These are phyloP conservation scores for Mormyrops boulengeri DNA, from an alignment of 2,797 vertebrate genomes.

Conservation along the genomic window DNA sequence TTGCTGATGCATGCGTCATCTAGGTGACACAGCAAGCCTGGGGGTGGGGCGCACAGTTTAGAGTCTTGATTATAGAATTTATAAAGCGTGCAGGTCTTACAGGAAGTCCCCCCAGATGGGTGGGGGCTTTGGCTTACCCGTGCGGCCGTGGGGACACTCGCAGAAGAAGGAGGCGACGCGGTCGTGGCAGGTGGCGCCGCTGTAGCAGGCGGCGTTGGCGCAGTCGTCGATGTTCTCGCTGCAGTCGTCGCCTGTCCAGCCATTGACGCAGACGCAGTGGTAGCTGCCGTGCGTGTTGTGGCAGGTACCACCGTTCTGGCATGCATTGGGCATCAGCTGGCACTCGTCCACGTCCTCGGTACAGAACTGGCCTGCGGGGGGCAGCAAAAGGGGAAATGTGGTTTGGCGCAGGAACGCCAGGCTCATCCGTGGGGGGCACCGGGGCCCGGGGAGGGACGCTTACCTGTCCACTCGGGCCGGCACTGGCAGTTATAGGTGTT, in stretches of 20 bases:
- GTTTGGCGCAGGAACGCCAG: background rate
- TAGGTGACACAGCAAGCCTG: conserved; percentile 91
- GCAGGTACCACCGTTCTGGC: conserved; percentile 92
- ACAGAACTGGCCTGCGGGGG: conserved; percentile 81
- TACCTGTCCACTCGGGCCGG: conserved; percentile 82
- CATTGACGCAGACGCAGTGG: conserved; percentile 89
- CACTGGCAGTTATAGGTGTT: conserved; percentile 97
- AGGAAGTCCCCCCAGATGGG: too few species aligned
- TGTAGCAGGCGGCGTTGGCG: conserved; percentile 37
- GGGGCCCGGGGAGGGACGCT: background rate
- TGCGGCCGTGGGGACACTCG: conserved; percentile 39
- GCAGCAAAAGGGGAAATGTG: background rate
- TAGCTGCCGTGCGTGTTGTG: conserved; percentile 84
- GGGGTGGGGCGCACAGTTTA: background rate
- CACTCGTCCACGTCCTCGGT: conserved; percentile 92
- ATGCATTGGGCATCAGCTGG: conserved; percentile 88
- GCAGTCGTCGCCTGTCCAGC: conserved; percentile 89
- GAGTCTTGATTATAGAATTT: background rate
- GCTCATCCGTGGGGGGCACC: background rate
- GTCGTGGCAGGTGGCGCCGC: conserved; percentile 10
- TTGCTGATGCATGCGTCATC: conserved; percentile 95
- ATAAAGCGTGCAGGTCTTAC: background rate
- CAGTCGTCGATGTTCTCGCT: conserved; percentile 96
- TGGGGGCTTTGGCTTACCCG: background rate
- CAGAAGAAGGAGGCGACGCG: conserved; percentile 5